Evolutionary conservation across 1,140 invertebrate genomes (phyloP).

Genomic region (Rhynchophorus ferrugineus): DNA sequence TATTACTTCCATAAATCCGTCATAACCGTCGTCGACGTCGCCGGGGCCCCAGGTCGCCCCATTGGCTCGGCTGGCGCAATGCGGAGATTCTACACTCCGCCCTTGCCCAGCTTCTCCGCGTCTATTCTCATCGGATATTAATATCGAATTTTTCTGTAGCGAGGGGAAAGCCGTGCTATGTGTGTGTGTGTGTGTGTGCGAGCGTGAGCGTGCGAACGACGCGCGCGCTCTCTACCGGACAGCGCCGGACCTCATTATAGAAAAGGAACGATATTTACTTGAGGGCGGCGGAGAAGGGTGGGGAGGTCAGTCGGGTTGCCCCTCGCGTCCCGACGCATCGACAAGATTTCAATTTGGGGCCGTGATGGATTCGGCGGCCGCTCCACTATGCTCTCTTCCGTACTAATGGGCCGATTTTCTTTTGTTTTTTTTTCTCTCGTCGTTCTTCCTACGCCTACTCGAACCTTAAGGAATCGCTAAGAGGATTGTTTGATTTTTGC

Average conservation of each 20-base stretch:
- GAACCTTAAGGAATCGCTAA: no score
- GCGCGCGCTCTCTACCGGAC: constrained; percentile 19
- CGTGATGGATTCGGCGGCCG: constrained; percentile 9
- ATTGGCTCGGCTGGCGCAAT: constrained; percentile 35
- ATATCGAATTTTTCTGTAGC: constrained; percentile 49
- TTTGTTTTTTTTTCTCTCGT: no score
- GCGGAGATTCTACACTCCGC: constrained; percentile 30
- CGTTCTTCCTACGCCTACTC: no score
- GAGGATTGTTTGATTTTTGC: no score
- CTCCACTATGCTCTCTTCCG: not conserved
- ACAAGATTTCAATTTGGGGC: constrained; percentile 14
- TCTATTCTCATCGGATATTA: constrained; percentile 41
- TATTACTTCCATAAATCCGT: constrained; percentile 53
- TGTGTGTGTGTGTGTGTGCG: constrained; percentile 15
- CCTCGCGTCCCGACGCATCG: constrained; percentile 11
- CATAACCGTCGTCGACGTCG: constrained; percentile 28
- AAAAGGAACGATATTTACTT: constrained; percentile 27
- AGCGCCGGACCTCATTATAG: constrained; percentile 24
- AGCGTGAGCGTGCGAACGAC: constrained; percentile 20
- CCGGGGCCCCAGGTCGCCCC: constrained; percentile 14
- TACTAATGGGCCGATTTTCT: not conserved
- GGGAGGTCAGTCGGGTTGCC: not conserved
- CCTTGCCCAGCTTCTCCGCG: constrained; percentile 34
- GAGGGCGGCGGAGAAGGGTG: not conserved
- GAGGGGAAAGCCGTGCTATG: not conserved